Evolutionary conservation across 1,140 invertebrate species (phyloP), one percentile per base, ranked within the genome.

Genomic region (Drosophila ambigua): DNA sequence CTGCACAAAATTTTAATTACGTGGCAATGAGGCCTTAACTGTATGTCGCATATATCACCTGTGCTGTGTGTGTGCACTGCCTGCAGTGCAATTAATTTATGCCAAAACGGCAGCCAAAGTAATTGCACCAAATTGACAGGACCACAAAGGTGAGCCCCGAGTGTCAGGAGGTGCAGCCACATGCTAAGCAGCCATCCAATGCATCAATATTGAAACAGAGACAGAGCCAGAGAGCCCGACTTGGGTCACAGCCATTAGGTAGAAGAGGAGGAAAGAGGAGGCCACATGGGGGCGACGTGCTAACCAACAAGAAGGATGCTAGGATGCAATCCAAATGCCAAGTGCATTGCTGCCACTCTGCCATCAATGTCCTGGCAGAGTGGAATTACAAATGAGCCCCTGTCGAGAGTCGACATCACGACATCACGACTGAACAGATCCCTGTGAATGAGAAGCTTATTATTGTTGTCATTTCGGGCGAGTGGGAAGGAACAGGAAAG

Each of bases 371-470:
- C 68, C 68, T 49, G 52, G 55, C 60, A 66, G 74, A 79, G 66
- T 79, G 82, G 83, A 79, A 88, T 87, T 87, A 72, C 79, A 87
- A 87, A 87, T 87, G 83, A 82, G 69, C 59, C 41, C 49, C 43
- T 81, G 62, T 84, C 66, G 65, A 55, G 60, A 51, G 52, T 62
- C 59, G 65, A 67, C 82, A 77, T 85, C 66, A 60, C 59, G 65
- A 67, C 82, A 77, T 85, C 66, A 60, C 63, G 57, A 77, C 49
- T 63, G 58, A 71, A 49, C 35, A 39, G 67, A 62, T 77, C 48
- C 68, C 35, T 13, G 11, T 58, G 63, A 65, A 77, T 28, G 26
- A 28, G 6, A 6, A 28, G 82, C 81, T 87, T 85, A 84, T 84
- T 72, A 85, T 85, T 85, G 80, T 85, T 85, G 60, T 60, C 58